Percentiles rank a stretch among this genome's conserved stretches.
Evolutionary conservation across 1,140 invertebrate genomes (phyloP).

Genomic region (Drosophila serrata): DNA sequence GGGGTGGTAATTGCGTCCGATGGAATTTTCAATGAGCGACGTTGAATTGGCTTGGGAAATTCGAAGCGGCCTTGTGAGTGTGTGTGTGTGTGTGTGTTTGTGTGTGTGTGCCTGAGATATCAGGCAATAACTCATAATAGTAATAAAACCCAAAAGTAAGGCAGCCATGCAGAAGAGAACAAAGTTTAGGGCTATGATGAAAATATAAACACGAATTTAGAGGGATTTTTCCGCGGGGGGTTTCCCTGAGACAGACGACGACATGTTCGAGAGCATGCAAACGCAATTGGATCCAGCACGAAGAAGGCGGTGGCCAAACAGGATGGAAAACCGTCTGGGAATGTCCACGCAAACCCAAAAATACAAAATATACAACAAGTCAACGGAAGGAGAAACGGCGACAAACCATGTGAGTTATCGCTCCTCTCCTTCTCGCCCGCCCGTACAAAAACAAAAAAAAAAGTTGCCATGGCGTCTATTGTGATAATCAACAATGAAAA

Average conservation of each 20-base stretch:
- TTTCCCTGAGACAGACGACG: conserved; percentile 20
- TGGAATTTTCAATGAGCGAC: conserved; percentile 57
- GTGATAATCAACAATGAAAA: conserved; percentile 54
- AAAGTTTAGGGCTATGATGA: neutral
- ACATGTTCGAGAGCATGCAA: conserved; percentile 41
- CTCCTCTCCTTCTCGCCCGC: neutral
- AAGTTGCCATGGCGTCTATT: conserved; percentile 56
- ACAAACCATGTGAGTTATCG: conserved; percentile 48
- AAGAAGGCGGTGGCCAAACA: neutral
- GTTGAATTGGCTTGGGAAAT: conserved; percentile 24
- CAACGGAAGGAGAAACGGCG: conserved; percentile 15
- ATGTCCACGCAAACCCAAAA: conserved; percentile 17
- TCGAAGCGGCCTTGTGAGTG: conserved; percentile 23
- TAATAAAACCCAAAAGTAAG: conserved; percentile 18
- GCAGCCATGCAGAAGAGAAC: conserved; percentile 6
- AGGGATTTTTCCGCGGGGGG: conserved; percentile 1
- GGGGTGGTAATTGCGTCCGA: conserved; percentile 70
- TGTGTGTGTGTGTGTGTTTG: no score
- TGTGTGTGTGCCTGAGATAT: conserved; percentile 25
- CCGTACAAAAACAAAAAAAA: conserved; percentile 19
- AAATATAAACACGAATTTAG: conserved; percentile 54
- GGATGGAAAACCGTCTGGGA: conserved; percentile 23
- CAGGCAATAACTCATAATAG: conserved; percentile 51
- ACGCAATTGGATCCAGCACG: conserved; percentile 24
- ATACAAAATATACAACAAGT: conserved; percentile 1